Percentiles rank a stretch among this genome's conserved stretches.
Conservation (phyloP, 2,888 invertebrate genomes). For the Troilus luridus region DNA sequence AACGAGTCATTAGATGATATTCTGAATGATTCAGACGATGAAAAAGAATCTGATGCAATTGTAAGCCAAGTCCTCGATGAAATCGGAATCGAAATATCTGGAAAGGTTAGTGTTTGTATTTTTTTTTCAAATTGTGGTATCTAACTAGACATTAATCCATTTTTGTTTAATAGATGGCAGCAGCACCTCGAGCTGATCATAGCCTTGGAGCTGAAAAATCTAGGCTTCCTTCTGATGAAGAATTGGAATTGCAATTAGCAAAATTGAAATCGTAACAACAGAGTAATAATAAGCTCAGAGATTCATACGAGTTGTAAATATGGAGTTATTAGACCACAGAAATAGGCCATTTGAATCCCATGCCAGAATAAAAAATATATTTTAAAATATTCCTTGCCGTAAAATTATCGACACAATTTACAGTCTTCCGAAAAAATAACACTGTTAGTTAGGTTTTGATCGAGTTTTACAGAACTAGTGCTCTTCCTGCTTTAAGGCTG, state of each 20-base stretch:
- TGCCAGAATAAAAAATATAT: too few species aligned
- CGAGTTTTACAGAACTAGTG: too few species aligned
- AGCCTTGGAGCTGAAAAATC: constrained; percentile 71
- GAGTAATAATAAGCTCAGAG: neutral
- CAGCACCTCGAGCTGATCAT: constrained; percentile 74
- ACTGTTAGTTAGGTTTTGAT: too few species aligned
- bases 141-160: neutral
- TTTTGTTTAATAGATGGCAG: constrained; percentile 72
- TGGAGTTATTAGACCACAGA: too few species aligned
- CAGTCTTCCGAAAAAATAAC: too few species aligned
- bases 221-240: constrained; percentile 76
- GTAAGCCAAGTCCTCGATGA: constrained; percentile 95
- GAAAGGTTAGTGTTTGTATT: constrained; percentile 76
- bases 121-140: neutral
- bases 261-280: constrained; percentile 70
- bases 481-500: too few species aligned
- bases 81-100: constrained; percentile 94
- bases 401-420: too few species aligned
- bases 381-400: too few species aligned
- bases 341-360: too few species aligned
- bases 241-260: constrained; percentile 81
- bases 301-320: neutral
- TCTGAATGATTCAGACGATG: constrained; percentile 89
- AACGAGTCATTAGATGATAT: constrained; percentile 93
- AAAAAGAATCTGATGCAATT: constrained; percentile 89